Evolutionary conservation across 2,113 vertebrate species (phyloP).

Genomic region (Nipponia nippon): DNA sequence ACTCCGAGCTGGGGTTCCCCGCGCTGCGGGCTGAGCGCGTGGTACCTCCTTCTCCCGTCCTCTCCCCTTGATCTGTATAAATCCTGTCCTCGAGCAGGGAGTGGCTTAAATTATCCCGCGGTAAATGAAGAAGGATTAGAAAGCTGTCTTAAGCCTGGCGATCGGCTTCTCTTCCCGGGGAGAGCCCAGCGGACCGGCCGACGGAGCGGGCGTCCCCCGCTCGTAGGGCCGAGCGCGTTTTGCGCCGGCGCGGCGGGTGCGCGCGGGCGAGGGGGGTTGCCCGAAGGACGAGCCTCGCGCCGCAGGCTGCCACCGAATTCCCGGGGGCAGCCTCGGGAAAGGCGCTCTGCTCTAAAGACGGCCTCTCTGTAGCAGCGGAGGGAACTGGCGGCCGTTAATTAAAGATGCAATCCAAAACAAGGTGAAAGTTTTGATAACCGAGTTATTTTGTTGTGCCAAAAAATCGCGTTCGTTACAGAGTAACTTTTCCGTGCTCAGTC

Average conservation of each 20-base stretch:
- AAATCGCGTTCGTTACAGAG: neutral
- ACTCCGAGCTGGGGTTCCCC: neutral
- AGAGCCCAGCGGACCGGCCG: neutral
- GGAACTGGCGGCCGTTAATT: neutral
- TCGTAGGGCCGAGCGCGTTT: neutral
- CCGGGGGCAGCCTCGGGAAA: neutral
- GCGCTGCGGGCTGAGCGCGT: fast-evolving
- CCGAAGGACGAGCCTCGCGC: fast-evolving
- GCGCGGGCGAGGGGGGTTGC: no score
- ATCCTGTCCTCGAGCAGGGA: neutral
- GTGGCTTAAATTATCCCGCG: neutral
- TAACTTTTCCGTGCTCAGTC: neutral
- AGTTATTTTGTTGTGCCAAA: neutral
- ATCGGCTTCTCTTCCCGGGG: neutral
- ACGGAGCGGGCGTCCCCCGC: neutral
- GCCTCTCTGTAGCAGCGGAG: neutral
- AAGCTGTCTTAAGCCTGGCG: neutral
- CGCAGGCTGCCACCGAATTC: neutral
- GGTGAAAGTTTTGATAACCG: neutral
- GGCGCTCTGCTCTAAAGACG: neutral
- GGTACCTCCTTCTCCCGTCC: neutral
- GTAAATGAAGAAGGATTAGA: neutral
- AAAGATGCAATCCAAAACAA: neutral
- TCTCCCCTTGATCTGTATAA: fast-evolving
- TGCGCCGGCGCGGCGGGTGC: neutral